Evolutionary conservation across 64 coral and sea anemone species (phyloP).

Genomic region (Porites lutea): DNA sequence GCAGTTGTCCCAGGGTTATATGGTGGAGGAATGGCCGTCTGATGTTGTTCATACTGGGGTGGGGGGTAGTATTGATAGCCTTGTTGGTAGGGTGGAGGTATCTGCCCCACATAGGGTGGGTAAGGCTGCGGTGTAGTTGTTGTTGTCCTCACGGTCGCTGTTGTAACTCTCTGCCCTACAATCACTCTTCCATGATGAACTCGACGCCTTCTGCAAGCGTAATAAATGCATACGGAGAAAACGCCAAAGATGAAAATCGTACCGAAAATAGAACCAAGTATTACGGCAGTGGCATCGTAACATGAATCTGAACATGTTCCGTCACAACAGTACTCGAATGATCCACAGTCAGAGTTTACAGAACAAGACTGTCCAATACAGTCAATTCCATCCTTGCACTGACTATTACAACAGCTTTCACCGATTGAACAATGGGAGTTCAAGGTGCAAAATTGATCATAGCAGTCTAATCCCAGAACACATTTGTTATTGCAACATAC

Average conservation of each 20-base stretch:
- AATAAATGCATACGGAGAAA: not conserved
- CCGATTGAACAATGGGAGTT: not conserved
- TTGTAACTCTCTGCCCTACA: not conserved
- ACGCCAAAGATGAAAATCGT: not conserved
- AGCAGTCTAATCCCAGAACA: slow-evolving; percentile 6
- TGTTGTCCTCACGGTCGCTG: not conserved
- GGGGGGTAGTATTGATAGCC: not conserved
- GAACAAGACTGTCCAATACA: not conserved
- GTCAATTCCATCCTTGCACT: not conserved
- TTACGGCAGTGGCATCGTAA: not conserved
- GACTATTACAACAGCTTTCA: slow-evolving; percentile 3
- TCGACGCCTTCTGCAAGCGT: not conserved
- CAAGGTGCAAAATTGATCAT: not conserved
- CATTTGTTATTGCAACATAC: slow-evolving; percentile 36
- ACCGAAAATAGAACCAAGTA: not conserved
- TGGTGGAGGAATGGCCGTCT: not conserved
- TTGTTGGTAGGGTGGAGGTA: not conserved
- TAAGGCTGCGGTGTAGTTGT: not conserved
- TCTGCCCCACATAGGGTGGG: not conserved
- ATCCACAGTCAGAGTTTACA: not conserved
- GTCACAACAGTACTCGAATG: not conserved
- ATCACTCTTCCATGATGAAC: not conserved
- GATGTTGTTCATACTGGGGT: not conserved
- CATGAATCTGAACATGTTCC: not conserved
- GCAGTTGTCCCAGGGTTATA: not conserved